These are phyloP conservation scores for Ennomos quercinarius DNA, from an alignment of 2,888 invertebrate species.

Conservation along the genomic window DNA sequence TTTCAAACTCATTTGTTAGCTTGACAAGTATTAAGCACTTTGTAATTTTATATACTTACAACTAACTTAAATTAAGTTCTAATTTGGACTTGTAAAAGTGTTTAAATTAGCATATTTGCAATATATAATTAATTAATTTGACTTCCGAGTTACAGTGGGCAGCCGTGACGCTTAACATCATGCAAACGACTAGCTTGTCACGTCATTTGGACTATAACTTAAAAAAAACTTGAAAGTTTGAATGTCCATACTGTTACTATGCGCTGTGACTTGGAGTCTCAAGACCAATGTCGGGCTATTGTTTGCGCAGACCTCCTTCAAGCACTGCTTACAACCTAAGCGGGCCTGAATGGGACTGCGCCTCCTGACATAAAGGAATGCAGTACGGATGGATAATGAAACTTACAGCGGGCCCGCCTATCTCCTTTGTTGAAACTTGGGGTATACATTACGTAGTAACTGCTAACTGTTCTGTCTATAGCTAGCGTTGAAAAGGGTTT, in stretches of 20 bases:
- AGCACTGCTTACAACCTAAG: slow-evolving; percentile 16
- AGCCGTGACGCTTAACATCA: no score
- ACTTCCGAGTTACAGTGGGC: no score
- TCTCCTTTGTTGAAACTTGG: slow-evolving; percentile 10
- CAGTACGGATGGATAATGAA: slow-evolving; percentile 18
- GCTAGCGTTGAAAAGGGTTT: slow-evolving; percentile 13
- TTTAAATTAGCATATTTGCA: no score
- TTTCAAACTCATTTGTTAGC: no score
- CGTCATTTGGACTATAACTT: no score
- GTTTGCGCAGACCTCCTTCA: slow-evolving; percentile 23
- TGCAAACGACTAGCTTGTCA: no score
- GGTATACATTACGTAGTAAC: background rate
- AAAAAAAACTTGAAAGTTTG: background rate
- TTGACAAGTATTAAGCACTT: no score
- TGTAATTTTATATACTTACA: no score
- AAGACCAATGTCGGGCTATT: slow-evolving; percentile 11
- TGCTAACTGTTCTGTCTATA: no score
- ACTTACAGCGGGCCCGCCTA: slow-evolving; percentile 5
- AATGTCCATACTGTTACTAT: slow-evolving; percentile 9
- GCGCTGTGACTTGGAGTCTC: background rate
- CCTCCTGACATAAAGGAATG: slow-evolving; percentile 24
- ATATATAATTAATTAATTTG: no score
- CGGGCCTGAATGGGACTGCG: slow-evolving; percentile 19
- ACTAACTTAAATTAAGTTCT: no score
- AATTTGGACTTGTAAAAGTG: no score